Evolutionary conservation across 1,140 invertebrate genomes (phyloP), one percentile per base, ranked within the genome.

Genomic region (Brachionus koreanus): DNA sequence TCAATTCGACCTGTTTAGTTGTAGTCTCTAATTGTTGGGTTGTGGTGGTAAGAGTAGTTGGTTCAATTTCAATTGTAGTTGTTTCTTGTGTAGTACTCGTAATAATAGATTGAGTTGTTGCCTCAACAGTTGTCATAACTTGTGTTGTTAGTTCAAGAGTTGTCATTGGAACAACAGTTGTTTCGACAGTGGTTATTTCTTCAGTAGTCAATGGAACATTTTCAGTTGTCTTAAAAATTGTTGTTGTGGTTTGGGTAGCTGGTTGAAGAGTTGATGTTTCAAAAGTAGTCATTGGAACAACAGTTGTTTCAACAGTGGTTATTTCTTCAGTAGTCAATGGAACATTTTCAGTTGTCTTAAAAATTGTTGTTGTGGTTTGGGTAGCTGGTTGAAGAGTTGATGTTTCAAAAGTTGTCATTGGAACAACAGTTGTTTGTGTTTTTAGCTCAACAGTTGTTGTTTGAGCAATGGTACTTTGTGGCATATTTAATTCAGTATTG

Each of bases 11-110:
- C 3, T 29, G 29, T 29, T 29, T 79, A 19, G n/a, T 35, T 65
- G 74, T 35, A 25, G 37, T 75, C 10, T n/a, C 33, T 25, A 81
- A 7, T 61, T 65, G 23, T 23, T 63, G n/a, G 10, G 76, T 81
- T 25, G 76, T 61, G 12, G 76, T 81, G 1, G 49, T 19, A 12
- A 43, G 6, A 46, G 74, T 76, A 46, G 74, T 76, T 33, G 10
- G n/a, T 76, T n/a, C 49, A n/a, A 57, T 25, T 65, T 63, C 39
- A 61, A 52, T 61, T 43, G 76, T 81, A 29, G 76, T 81, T 43
- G 33, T 16, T 69, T 69, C 35, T 39, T 69, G 2, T 13, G 65
- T 69, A n/a, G 65, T 69, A 39, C 35, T 69, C 0, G 43, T 46
- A n/a, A n/a, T n/a, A 12, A 33, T 39, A 39, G 13, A 3, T 37